These are phyloP conservation scores for Anthopleura sola DNA, from an alignment of 64 coral and sea anemone species.

Conservation along the genomic window DNA sequence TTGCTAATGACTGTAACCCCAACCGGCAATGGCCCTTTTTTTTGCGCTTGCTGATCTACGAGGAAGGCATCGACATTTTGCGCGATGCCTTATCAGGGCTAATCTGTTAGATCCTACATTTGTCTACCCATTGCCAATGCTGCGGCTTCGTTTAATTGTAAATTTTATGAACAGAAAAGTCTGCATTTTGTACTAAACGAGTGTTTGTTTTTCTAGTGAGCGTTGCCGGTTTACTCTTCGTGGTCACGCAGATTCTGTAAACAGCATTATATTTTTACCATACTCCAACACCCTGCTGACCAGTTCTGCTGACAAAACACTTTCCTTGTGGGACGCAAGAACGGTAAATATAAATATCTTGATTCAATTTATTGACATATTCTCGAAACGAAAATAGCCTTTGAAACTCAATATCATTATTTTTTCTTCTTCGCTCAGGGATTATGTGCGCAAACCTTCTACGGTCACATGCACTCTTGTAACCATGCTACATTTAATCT, in stretches of 20 bases:
- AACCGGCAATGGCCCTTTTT: too few species aligned
- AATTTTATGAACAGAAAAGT: too few species aligned
- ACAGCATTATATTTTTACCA: constrained; percentile 87
- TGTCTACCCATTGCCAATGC: not conserved
- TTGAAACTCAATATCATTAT: not conserved
- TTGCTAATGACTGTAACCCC: too few species aligned
- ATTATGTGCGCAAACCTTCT: constrained; percentile 98
- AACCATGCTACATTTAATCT: constrained; percentile 88
- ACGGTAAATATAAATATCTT: constrained; percentile 43
- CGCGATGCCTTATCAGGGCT: too few species aligned
- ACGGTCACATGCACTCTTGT: constrained; percentile 97
- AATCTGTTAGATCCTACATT: not conserved
- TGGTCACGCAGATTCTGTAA: constrained; percentile 97
- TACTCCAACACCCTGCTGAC: constrained; percentile 94
- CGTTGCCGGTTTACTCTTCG: constrained; percentile 91
- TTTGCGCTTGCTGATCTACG: too few species aligned
- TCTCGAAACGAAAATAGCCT: too few species aligned
- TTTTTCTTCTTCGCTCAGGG: constrained; percentile 26
- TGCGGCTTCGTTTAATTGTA: too few species aligned
- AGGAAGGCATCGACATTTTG: too few species aligned
- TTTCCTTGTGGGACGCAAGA: constrained; percentile 96
- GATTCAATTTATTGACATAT: not conserved
- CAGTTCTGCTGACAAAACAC: constrained; percentile 95
- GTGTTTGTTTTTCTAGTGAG: constrained; percentile 62
- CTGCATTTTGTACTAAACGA: not conserved